These are phyloP conservation scores for Lochmaea crataegi DNA, from an alignment of 2,888 invertebrate genomes.

Conservation along the genomic window DNA sequence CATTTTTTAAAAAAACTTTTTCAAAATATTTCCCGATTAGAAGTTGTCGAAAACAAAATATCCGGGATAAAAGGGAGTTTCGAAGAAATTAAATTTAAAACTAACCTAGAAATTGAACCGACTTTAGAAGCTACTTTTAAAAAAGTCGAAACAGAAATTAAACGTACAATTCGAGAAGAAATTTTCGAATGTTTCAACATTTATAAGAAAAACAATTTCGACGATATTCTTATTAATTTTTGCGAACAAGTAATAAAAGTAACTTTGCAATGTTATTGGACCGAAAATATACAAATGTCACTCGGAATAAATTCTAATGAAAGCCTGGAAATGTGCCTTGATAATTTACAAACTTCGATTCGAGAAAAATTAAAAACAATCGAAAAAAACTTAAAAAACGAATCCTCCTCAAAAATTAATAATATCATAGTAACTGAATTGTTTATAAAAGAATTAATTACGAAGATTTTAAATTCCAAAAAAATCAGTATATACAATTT, in stretches of 20 bases:
- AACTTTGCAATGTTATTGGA: conserved; percentile 47
- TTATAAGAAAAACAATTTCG: conserved; percentile 41
- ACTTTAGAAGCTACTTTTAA: conserved; percentile 78
- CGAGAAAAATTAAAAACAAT: conserved; percentile 55
- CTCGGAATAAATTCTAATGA: conserved; percentile 46
- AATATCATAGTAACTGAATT: conserved; percentile 45
- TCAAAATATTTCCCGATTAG: conserved; percentile 79
- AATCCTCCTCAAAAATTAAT: conserved; percentile 63
- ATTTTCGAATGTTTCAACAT: conserved; percentile 47
- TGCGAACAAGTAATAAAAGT: conserved; percentile 49
- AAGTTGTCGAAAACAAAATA: conserved; percentile 77
- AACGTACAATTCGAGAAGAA: conserved; percentile 61
- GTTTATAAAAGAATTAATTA: conserved; percentile 79
- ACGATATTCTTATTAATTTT: conserved; percentile 42
- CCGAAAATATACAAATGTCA: conserved; percentile 66
- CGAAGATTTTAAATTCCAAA: conserved; percentile 71
- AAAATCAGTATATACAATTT: conserved; percentile 73
- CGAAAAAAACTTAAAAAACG: conserved; percentile 47
- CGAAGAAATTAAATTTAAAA: conserved; percentile 75
- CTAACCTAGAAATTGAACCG: conserved; percentile 65
- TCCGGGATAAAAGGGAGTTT: conserved; percentile 78
- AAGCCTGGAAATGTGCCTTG: conserved; percentile 45
- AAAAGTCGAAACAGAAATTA: conserved; percentile 83
- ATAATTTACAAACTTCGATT: conserved; percentile 42
- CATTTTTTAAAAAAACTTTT: conserved; percentile 87